phyloP scores from a whole-genome alignment of 92 coral and sea anemone genomes.

The Epizoanthus stellaris region DNA sequence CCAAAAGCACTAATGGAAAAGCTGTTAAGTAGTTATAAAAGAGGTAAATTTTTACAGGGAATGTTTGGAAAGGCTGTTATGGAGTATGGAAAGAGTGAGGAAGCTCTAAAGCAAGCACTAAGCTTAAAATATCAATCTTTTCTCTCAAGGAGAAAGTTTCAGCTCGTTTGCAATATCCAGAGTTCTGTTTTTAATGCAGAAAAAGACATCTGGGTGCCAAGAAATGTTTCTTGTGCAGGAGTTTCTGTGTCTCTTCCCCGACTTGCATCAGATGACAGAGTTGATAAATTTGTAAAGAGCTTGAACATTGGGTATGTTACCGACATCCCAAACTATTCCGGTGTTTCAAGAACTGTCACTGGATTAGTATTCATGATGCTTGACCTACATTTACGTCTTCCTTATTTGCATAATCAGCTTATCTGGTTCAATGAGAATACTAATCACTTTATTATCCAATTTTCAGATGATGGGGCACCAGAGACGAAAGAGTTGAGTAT shows the following conservation, averaged over 20 bases:
- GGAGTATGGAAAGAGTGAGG: slow-evolving; percentile 38
- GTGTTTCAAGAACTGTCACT: slow-evolving; percentile 77
- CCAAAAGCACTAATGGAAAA: not conserved
- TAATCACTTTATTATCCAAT: slow-evolving; percentile 39
- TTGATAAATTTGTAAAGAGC: slow-evolving; percentile 64
- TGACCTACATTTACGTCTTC: slow-evolving; percentile 52
- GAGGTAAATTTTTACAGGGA: slow-evolving; percentile 30
- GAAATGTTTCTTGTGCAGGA: slow-evolving; percentile 58
- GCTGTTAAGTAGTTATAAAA: slow-evolving; percentile 17
- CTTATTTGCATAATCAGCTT: slow-evolving; percentile 2
- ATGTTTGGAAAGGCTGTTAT: slow-evolving; percentile 15
- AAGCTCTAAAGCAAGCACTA: slow-evolving; percentile 49
- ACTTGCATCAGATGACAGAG: slow-evolving; percentile 12
- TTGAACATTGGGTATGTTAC: slow-evolving; percentile 45
- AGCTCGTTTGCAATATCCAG: slow-evolving; percentile 51
- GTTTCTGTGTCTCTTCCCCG: slow-evolving; percentile 18
- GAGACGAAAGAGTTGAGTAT: slow-evolving; percentile 35
- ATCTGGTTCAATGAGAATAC: slow-evolving; percentile 42
- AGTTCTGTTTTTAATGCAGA: slow-evolving; percentile 58
- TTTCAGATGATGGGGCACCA: slow-evolving; percentile 52
- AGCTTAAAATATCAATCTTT: slow-evolving; percentile 45
- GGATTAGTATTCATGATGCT: slow-evolving; percentile 67
- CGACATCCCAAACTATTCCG: slow-evolving; percentile 54
- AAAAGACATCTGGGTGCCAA: slow-evolving; percentile 55
- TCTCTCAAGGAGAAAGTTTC: slow-evolving; percentile 53